Base-by-base conservation (phyloP, 1,140 invertebrate species). In the Drosophila lowei region DNA sequence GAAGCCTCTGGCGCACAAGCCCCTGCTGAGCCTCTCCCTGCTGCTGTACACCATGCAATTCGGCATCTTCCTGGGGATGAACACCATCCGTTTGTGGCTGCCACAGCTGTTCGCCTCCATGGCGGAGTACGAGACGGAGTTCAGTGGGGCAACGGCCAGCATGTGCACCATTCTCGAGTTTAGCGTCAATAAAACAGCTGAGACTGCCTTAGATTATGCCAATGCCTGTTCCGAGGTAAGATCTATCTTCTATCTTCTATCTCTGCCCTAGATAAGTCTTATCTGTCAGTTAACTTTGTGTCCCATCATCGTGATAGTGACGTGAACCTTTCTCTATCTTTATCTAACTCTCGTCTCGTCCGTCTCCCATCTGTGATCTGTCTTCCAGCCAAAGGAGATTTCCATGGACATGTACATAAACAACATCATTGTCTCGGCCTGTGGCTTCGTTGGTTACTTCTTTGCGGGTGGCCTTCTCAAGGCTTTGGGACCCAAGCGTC, bases 351-450 rank as follows among this genome's bases (percentile, higher is more conserved):
- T 34, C 21, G 13, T 18, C 46, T 3, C 6, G 16, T 25, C 28
- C 41, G 6, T 25, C 4, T 0, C 5, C 5, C 23, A 25, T 25
- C 23, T 25, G 4, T 34, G 25, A 21, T n/a, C 15, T 38, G 8
- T 3, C 1, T 8, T 72, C 8, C 41, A 90, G 89, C 64, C 71
- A 16, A 72, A 71, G 41, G 48, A 49, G 6, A 73, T 90, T n/a
- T 92, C 92, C 42, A 92, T 93, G 89, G 83, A 92, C 21, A 93
- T 93, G 30, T 94, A 93, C 62, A 80, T 92, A 1, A 93, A 94
- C 79, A 93, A 92, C 46, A 92, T 93, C 0, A 91, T 93, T 4
- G 93, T 93, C 0, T 93, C 93, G 0, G 89, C 91, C 0, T 90
- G 92, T 0, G 93, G 92, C 2, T 81, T 93, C 7, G 79, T 93